phyloP scores from a whole-genome alignment of 2,888 invertebrate species.

The Cephus sareptanus region DNA sequence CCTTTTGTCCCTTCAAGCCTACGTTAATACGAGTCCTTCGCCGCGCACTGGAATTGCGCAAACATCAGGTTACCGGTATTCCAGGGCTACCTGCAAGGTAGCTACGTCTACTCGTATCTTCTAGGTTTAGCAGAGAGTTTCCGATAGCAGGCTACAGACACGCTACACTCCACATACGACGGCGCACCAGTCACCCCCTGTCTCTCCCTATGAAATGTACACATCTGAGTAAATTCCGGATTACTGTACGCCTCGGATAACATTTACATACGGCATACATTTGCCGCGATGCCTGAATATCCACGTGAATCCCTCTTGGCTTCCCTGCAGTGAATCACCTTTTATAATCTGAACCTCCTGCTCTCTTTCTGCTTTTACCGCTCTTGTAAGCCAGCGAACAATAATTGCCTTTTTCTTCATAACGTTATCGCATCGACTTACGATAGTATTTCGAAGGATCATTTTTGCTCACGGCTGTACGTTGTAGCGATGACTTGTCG shows the following conservation, averaged over 20 bases:
- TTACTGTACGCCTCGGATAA: constrained; percentile 53
- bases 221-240: constrained; percentile 57
- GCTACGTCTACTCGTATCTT: background rate
- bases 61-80: background rate
- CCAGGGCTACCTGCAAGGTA: background rate
- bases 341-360: background rate
- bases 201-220: constrained; percentile 37
- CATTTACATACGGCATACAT: constrained; percentile 60
- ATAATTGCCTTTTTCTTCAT: no score
- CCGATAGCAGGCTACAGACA: background rate
- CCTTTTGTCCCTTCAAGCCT: background rate
- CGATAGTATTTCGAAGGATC: no score
- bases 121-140: background rate
- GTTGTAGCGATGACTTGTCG: background rate
- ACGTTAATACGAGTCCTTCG: background rate
- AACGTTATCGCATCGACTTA: no score
- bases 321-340: background rate
- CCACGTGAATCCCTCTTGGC: background rate
- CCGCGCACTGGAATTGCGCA: background rate
- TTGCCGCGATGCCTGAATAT: constrained; percentile 27
- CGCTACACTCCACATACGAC: background rate
- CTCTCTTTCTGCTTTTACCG: background rate
- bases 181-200: background rate
- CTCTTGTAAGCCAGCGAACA: no score
- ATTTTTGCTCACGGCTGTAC: background rate